Conservation (phyloP, 2,888 invertebrate species). For the Caenorhabditis sp. region DNA sequence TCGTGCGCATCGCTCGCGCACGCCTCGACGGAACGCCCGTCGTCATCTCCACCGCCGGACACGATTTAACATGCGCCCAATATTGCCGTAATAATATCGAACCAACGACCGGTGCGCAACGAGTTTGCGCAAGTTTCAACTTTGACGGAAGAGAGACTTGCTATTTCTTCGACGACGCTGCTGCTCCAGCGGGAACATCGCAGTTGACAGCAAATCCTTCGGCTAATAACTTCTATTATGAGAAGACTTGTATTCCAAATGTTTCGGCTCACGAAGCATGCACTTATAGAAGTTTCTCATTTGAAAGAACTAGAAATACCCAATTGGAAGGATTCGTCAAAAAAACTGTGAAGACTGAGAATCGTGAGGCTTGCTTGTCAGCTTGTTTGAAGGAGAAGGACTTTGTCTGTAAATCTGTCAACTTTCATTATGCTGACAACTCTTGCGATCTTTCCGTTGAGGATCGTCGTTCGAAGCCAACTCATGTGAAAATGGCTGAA, state of each 20-base stretch:
- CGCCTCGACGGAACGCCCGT: constrained; percentile 70
- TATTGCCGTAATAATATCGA: constrained; percentile 71
- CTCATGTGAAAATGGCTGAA: constrained; percentile 73
- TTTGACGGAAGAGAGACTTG: constrained; percentile 71
- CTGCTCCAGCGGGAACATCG: constrained; percentile 68
- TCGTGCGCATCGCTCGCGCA: constrained; percentile 69
- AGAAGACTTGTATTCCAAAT: constrained; percentile 72
- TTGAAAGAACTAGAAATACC: constrained; percentile 74
- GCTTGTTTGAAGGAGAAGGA: constrained; percentile 73
- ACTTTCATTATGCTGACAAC: constrained; percentile 73
- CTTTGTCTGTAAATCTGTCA: constrained; percentile 75
- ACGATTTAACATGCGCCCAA: constrained; percentile 71
- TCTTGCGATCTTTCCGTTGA: constrained; percentile 74
- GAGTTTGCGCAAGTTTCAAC: constrained; percentile 71
- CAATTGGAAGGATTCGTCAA: constrained; percentile 74
- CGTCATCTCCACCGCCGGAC: constrained; percentile 70
- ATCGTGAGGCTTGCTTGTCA: constrained; percentile 74
- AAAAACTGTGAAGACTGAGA: constrained; percentile 72
- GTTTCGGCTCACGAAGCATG: constrained; percentile 71
- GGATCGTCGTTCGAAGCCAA: constrained; percentile 74
- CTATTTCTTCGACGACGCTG: constrained; percentile 72
- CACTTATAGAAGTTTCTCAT: constrained; percentile 72
- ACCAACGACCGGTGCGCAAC: constrained; percentile 71
- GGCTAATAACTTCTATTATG: constrained; percentile 72
- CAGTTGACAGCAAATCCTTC: constrained; percentile 70